These are phyloP conservation scores for Trichoplusia ni DNA, from an alignment of 1,140 invertebrate genomes.

Conservation along the genomic window DNA sequence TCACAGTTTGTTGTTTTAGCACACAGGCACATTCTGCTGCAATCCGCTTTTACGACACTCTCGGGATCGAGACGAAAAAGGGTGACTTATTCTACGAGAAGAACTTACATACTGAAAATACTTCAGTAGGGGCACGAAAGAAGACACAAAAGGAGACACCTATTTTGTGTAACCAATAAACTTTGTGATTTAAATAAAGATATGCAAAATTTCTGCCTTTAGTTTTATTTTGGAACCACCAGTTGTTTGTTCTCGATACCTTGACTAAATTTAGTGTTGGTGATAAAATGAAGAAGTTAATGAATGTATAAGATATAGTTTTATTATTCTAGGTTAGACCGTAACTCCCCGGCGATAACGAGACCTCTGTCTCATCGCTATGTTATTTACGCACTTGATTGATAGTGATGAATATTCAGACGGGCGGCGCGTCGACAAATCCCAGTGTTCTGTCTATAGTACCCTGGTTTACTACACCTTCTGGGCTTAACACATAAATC, in stretches of 20 bases:
- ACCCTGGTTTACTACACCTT: conserved; percentile 54
- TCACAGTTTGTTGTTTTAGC: too few species aligned
- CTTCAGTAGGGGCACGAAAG: too few species aligned
- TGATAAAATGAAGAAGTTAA: conserved; percentile 11
- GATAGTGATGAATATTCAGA: conserved; percentile 63
- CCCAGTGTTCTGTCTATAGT: conserved; percentile 47
- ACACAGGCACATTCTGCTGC: too few species aligned
- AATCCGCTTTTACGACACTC: too few species aligned
- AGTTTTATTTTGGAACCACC: too few species aligned
- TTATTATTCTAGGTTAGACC: conserved; percentile 44
- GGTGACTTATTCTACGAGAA: too few species aligned
- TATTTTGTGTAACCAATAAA: too few species aligned
- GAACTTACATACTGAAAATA: too few species aligned
- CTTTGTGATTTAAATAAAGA: too few species aligned
- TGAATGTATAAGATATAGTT: conserved; percentile 25
- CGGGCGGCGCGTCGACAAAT: conserved; percentile 56
- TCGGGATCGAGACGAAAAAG: too few species aligned
- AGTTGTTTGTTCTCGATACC: conserved; percentile 18
- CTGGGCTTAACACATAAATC: conserved; percentile 64
- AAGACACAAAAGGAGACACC: too few species aligned
- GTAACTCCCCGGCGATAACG: conserved; percentile 51
- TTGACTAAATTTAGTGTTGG: conserved; percentile 13
- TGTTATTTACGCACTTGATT: conserved; percentile 62
- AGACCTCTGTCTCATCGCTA: conserved; percentile 51
- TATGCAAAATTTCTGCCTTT: too few species aligned